Conservation (phyloP, 1,140 invertebrate species). For the Sitodiplosis mosellana region DNA sequence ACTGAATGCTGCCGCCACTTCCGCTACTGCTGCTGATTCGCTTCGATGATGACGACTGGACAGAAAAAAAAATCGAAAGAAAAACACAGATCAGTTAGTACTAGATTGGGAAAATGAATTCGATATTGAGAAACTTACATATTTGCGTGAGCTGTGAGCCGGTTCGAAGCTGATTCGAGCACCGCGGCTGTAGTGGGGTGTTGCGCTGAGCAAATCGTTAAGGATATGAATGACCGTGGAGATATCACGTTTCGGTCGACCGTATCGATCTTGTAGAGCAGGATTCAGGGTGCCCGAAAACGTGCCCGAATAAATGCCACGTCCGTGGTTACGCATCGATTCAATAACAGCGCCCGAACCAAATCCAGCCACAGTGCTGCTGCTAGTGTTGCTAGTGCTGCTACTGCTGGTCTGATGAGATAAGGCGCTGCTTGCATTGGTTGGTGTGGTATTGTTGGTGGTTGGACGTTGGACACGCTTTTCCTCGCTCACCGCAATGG, state of each 20-base stretch:
- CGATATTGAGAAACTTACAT: slow-evolving; percentile 6
- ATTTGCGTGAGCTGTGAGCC: slow-evolving; percentile 11
- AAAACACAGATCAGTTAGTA: background rate
- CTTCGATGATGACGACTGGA: slow-evolving; percentile 1
- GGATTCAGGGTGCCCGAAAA: slow-evolving; percentile 80
- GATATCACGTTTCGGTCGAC: slow-evolving; percentile 77
- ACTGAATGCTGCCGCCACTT: slow-evolving; percentile 17
- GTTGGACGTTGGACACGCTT: slow-evolving; percentile 26
- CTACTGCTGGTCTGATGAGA: background rate
- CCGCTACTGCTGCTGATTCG: slow-evolving; percentile 21
- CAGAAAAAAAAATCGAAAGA: background rate
- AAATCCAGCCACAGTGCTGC: slow-evolving; percentile 14
- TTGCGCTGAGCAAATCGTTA: slow-evolving; percentile 80
- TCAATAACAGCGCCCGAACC: slow-evolving; percentile 76
- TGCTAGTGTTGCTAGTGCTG: slow-evolving; percentile 1
- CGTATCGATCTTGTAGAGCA: slow-evolving; percentile 77
- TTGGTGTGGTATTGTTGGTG: too few species aligned
- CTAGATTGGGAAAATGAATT: background rate
- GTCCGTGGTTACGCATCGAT: slow-evolving; percentile 83
- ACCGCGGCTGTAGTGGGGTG: slow-evolving; percentile 37
- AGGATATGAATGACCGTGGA: slow-evolving; percentile 89
- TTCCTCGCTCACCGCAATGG: too few species aligned
- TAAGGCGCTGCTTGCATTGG: too few species aligned
- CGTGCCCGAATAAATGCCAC: slow-evolving; percentile 71
- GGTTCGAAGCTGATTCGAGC: slow-evolving; percentile 27